Conservation (phyloP, 2,888 invertebrate genomes). For the Troilus luridus region DNA sequence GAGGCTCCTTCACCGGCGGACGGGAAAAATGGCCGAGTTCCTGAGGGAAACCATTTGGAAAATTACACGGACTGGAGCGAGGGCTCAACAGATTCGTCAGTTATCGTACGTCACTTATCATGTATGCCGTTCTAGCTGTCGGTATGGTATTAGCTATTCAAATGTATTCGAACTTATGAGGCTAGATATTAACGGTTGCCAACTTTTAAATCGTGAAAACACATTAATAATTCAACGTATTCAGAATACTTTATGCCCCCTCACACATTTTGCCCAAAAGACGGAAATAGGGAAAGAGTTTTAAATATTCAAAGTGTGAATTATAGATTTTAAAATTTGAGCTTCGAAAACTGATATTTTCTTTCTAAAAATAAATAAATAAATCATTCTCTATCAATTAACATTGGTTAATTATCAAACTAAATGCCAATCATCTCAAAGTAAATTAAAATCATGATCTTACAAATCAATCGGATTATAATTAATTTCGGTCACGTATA, state of each 20-base stretch:
- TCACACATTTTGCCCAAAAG: background rate
- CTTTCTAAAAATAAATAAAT: too few relatives aligned
- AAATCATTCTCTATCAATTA: too few relatives aligned
- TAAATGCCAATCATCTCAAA: too few relatives aligned
- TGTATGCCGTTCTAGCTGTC: background rate
- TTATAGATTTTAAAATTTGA: too few relatives aligned
- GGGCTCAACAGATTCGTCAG: background rate
- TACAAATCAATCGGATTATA: too few relatives aligned
- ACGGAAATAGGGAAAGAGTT: background rate
- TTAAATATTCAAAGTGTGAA: constrained; percentile 5
- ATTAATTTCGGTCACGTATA: too few relatives aligned
- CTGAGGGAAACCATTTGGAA: background rate
- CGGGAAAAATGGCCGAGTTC: constrained; percentile 4
- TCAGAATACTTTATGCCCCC: background rate
- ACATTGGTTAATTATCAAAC: too few relatives aligned
- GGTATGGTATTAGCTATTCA: background rate
- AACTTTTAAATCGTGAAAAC: background rate
- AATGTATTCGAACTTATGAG: background rate
- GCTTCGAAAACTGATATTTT: too few relatives aligned
- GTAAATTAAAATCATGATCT: too few relatives aligned
- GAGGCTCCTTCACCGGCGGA: background rate
- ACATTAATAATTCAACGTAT: constrained; percentile 23
- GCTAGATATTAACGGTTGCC: background rate
- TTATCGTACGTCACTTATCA: background rate
- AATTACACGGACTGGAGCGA: background rate